A percentile compares a stretch with the other conserved stretches of the same genome.
phyloP scores from a whole-genome alignment of 2,888 invertebrate genomes.

The Volucella inanis region DNA sequence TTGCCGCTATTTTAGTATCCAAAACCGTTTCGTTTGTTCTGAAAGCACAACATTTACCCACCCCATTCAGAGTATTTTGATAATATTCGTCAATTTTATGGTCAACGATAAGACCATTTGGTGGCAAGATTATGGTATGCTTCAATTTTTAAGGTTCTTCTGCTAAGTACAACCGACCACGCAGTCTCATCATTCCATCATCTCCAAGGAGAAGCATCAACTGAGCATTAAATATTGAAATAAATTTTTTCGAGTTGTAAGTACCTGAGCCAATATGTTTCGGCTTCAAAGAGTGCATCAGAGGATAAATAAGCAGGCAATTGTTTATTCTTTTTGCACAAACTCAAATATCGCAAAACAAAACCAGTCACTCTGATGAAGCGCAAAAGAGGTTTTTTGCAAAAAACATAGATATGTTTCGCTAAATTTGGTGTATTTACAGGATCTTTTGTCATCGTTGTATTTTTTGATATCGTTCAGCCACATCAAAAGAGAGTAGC shows the following conservation, averaged over 20 bases:
- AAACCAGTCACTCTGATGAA: slow-evolving; percentile 27
- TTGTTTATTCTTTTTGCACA: background rate
- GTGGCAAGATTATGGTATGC: slow-evolving; percentile 26
- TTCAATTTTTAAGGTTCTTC: background rate
- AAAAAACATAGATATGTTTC: background rate
- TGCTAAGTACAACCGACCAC: too few species aligned
- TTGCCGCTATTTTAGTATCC: too few species aligned
- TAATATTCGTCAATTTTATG: slow-evolving; percentile 29
- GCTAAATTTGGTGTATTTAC: background rate
- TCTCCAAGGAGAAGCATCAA: slow-evolving; percentile 22
- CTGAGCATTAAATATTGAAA: slow-evolving; percentile 21
- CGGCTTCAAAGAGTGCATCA: slow-evolving; percentile 6
- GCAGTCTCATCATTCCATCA: too few species aligned
- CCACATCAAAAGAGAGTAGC: background rate
- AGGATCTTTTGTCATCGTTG: background rate
- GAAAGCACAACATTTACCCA: background rate
- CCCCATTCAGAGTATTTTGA: slow-evolving; percentile 22
- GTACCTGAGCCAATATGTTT: slow-evolving; percentile 4
- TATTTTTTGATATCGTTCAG: background rate
- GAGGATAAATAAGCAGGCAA: background rate
- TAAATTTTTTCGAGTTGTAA: slow-evolving; percentile 11
- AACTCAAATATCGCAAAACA: background rate
- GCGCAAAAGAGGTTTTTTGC: slow-evolving; percentile 14
- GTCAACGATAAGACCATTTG: slow-evolving; percentile 5
- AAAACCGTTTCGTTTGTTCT: too few species aligned